Evolutionary conservation across 2,113 vertebrate species (phyloP).

Genomic region (Dicrurus megarhynchus): DNA sequence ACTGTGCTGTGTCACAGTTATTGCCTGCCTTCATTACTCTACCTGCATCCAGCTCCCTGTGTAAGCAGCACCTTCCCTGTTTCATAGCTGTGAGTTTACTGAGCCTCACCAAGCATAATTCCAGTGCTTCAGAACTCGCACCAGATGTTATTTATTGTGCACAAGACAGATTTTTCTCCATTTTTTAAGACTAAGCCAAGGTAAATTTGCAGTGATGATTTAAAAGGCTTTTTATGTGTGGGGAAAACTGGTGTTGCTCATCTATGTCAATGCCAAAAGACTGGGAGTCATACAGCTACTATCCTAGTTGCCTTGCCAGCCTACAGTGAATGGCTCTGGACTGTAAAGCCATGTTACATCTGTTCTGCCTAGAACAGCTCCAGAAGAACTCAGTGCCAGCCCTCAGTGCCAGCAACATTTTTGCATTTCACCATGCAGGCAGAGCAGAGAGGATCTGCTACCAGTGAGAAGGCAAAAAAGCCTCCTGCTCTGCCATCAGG

Average conservation of each 20-base stretch:
- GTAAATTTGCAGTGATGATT: not conserved
- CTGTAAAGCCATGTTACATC: not conserved
- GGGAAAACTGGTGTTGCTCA: not conserved
- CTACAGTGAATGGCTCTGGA: not conserved
- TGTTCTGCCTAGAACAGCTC: not conserved
- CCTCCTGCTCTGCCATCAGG: not conserved
- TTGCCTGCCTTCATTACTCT: not conserved
- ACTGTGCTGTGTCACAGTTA: not conserved
- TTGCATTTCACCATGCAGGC: not conserved
- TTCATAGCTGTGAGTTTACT: not conserved
- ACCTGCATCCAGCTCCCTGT: not conserved
- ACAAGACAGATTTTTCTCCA: accelerated
- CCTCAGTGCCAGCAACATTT: not conserved
- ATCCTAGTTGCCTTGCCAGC: not conserved
- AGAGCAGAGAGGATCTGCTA: not conserved
- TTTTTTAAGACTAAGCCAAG: not conserved
- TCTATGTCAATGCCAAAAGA: not conserved
- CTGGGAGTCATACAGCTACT: not conserved
- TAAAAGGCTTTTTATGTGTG: not conserved
- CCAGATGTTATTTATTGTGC: not conserved
- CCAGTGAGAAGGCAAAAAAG: not conserved
- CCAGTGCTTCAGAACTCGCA: accelerated
- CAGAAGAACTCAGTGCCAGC: not conserved
- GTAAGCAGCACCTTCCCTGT: not conserved
- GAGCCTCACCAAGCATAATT: not conserved